phyloP scores from a whole-genome alignment of 2,888 invertebrate species.

The Aradus depressus region DNA sequence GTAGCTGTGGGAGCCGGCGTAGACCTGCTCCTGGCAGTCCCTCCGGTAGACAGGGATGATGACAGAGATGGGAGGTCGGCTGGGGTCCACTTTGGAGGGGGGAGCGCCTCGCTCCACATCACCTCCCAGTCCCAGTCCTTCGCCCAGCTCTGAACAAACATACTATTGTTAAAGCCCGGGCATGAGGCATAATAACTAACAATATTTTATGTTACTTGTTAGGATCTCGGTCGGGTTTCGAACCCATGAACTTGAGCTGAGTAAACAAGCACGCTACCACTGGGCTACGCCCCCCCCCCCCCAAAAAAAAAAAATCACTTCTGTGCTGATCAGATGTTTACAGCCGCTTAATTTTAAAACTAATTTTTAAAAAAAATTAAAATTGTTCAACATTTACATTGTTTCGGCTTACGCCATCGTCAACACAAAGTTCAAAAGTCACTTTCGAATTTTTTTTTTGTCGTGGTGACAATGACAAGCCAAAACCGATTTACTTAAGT shows the following conservation, averaged over 20 bases:
- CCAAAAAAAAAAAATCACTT: no score
- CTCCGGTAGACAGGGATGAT: constrained; percentile 91
- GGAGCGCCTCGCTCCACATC: constrained; percentile 53
- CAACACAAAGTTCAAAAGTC: no score
- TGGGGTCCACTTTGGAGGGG: constrained; percentile 29
- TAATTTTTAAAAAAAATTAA: neutral
- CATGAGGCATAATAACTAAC: no score
- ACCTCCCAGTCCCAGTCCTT: no score
- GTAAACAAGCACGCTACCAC: neutral
- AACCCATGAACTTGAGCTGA: neutral
- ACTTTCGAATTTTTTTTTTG: no score
- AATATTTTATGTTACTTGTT: neutral
- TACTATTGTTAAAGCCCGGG: neutral
- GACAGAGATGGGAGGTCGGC: constrained; percentile 57
- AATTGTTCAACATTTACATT: no score
- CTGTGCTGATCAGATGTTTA: neutral
- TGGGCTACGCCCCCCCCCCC: no score
- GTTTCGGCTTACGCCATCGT: no score
- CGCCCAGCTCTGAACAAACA: no score
- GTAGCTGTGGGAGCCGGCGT: constrained; percentile 93
- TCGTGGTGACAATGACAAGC: no score
- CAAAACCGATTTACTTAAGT: no score
- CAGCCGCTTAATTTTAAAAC: neutral
- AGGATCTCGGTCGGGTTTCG: neutral
- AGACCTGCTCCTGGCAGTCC: constrained; percentile 93